Base-by-base conservation (phyloP, 1,140 invertebrate genomes). In the Lepidostoma basale region DNA sequence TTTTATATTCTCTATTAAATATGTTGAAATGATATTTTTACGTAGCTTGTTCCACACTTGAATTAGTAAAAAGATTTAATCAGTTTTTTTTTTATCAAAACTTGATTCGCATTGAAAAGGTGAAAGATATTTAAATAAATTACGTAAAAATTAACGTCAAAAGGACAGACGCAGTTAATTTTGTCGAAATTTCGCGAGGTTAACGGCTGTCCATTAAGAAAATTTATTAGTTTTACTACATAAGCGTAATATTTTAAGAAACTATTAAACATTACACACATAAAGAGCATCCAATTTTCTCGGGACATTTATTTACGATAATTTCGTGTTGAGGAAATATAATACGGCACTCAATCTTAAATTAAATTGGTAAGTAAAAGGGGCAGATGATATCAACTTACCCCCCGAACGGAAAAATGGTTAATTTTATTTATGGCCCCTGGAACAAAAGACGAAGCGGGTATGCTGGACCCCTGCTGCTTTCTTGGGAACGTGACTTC, bases 311-410 rank as follows among this genome's bases (percentile, higher is more conserved):
- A 70, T 70, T 67, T 70, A 70, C 45, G 56, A 33, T 70, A 70
- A 70, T 66, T 70, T 54, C 49, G 45, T 70, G 56, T 36, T 36
- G 20, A 59, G 18, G 69, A 62, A 70, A 70, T 63, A 47, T 70
- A 70, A 70, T 67, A 70, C 58, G 42, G 14, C 58, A 63, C 22
- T 70, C 52, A 62, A 67, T 66, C 44, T 39, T 26, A 42, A 62
- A 70, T 69, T 54, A 65, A 70, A 70, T 52, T 26, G 39, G 36
- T 14, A 26, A 20, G 42, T 52, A 40, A 70, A 70, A 36, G 64
- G 47, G 36, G 42, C 62, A 56, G 63, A 67, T 67, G 58, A 70
- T 70, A 70, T 70, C 69, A 70, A 70, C 67, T 70, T 70, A 66
- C 63, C 56, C 69, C 69, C 45, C 33, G 14, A 30, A 28, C 26